A percentile compares a stretch with the other conserved stretches of the same genome.
phyloP scores from a whole-genome alignment of 2,888 invertebrate species.

The Cryptocephalus primarius region DNA sequence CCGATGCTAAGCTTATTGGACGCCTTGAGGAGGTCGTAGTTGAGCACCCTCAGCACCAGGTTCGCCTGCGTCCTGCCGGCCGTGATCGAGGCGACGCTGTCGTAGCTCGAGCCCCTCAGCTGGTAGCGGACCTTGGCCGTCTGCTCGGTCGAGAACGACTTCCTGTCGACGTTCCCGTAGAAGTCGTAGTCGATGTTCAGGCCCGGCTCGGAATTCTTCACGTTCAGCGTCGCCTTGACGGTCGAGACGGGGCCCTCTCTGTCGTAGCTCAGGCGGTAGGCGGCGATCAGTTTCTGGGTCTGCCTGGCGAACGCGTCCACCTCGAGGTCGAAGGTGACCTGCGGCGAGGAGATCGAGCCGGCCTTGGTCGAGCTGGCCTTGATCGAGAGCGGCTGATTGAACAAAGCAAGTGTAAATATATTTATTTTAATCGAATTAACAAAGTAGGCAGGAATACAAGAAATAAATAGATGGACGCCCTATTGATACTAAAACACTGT shows the following conservation, averaged over 20 bases:
- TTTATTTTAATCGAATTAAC: no score
- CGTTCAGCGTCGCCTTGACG: conserved; percentile 30
- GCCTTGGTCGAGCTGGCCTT: conserved; percentile 12
- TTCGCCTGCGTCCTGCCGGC: conserved; percentile 20
- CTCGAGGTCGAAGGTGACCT: conserved; percentile 35
- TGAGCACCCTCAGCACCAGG: conserved; percentile 30
- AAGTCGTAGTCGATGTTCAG: conserved; percentile 22
- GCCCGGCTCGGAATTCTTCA: conserved; percentile 38
- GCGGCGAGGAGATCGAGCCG: conserved; percentile 32
- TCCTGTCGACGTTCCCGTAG: conserved; percentile 11
- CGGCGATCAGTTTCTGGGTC: conserved; percentile 43
- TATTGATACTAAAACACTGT: no score
- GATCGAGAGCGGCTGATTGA: conserved; percentile 15
- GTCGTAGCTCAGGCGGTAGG: conserved; percentile 21
- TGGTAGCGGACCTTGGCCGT: conserved; percentile 12
- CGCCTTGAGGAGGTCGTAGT: conserved; percentile 44
- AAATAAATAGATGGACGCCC: no score
- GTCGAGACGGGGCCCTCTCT: conserved; percentile 14
- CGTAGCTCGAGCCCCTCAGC: conserved; percentile 21
- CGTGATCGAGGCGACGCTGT: conserved; percentile 16
- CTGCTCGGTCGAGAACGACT: conserved; percentile 12
- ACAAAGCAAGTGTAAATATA: no score
- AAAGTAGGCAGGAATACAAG: no score
- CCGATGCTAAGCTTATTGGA: conserved; percentile 39
- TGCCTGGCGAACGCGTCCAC: conserved; percentile 50